Base-by-base conservation (phyloP, 2,797 vertebrate genomes). In the Siniperca scherzeri region DNA sequence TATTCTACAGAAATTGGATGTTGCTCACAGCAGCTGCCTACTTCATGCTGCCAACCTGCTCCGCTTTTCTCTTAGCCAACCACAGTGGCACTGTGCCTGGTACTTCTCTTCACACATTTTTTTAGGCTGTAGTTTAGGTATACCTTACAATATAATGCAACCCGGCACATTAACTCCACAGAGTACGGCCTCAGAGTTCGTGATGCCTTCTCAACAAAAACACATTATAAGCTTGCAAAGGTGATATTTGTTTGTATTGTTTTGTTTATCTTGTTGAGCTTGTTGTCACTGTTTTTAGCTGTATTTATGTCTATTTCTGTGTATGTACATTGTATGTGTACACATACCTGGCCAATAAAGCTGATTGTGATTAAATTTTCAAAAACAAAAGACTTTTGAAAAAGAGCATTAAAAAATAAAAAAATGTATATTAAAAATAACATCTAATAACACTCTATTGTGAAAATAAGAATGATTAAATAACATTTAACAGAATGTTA, bases 61-160 rank as follows among this genome's bases (percentile, higher is more conserved):
- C n/a, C 46, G 5, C 74, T 48, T 33, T 33, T 42, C 60, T 67
- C 67, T n/a, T 4, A 19, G 83, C 81, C 85, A 91, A 84, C 52
- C 81, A 69, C 74, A 5, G 81, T 87, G 89, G 87, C 89, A 50
- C 67, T 0, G 67, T 62, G 87, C 89, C 87, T 44, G 74, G 83
- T 82, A 80, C 87, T 74, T 84, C 67, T 78, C 78, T 55, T 74
- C 84, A 83, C 89, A 89, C 77, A 48, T 81, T 72, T 76, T 62
- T 57, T 56, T 7, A 56, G 77, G 30, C 44, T 56, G 65, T 10
- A 81, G 46, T 82, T 81, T 65, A 78, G 71, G 68, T 77, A 56
- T 57, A 81, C 69, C 82, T 86, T 68, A n/a, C 9, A 52, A 48
- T 74, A 17, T 64, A 60, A 68, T 59, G 50, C 69, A 71, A 33